A percentile compares a stretch with the other conserved stretches of the same genome.
These are phyloP conservation scores for Ooceraea biroi DNA, from an alignment of 1,140 invertebrate genomes.

Conservation along the genomic window DNA sequence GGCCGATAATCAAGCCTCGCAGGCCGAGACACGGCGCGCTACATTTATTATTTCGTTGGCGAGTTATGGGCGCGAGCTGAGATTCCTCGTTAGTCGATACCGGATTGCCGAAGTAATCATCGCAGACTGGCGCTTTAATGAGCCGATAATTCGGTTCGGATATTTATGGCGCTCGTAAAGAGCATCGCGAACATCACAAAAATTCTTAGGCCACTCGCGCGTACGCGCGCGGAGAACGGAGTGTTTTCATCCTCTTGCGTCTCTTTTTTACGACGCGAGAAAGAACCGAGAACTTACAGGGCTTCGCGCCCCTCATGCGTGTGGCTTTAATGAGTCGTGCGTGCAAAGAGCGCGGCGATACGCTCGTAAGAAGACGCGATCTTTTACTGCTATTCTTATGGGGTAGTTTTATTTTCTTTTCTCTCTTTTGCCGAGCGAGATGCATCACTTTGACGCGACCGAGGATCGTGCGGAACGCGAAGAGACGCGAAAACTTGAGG, in stretches of 20 bases:
- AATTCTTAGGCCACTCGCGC: slow-evolving; percentile 11
- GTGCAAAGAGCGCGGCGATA: slow-evolving; percentile 44
- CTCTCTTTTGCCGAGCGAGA: not conserved
- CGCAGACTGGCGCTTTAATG: slow-evolving; percentile 6
- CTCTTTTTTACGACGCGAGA: slow-evolving; percentile 13
- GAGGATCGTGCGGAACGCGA: too few relatives aligned
- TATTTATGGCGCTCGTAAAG: slow-evolving; percentile 46
- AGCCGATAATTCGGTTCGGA: slow-evolving; percentile 43
- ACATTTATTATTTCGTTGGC: slow-evolving; percentile 44
- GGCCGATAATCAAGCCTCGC: slow-evolving; percentile 8
- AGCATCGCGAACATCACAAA: not conserved
- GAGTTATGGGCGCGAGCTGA: slow-evolving; percentile 24
- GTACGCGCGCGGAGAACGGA: not conserved
- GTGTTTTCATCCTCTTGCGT: slow-evolving; percentile 8
- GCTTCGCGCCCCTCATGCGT: slow-evolving; percentile 29
- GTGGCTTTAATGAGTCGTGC: slow-evolving; percentile 63
- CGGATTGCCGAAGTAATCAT: slow-evolving; percentile 36
- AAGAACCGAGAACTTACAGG: slow-evolving; percentile 15
- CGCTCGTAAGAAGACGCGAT: slow-evolving; percentile 9
- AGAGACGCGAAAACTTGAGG: too few relatives aligned
- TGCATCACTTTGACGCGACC: not conserved
- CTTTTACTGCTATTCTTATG: slow-evolving; percentile 19
- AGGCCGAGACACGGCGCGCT: not conserved
- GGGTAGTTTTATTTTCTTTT: not conserved
- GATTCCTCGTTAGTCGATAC: slow-evolving; percentile 23